Base-by-base conservation (phyloP, 2,888 invertebrate species). In the Petrophora chlorosata region DNA sequence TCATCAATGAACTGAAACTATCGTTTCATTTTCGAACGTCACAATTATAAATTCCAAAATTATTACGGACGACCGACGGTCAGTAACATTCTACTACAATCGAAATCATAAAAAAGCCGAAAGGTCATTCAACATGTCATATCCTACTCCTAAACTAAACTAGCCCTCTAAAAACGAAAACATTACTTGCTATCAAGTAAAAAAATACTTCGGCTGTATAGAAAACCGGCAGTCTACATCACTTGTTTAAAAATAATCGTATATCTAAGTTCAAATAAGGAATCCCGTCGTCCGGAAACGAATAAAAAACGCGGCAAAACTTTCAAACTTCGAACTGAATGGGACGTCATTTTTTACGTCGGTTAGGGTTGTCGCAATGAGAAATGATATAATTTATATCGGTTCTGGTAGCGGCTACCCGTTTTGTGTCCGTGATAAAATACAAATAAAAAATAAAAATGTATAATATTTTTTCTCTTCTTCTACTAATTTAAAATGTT, bases 301-400 rank as follows among this genome's bases (percentile, higher is more conserved):
- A 73, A 87, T 82, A 89, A 90, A 88, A 88, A 88, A 76, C 84
- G 88, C 89, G 88, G 88, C 87, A 82, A 88, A 88, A 85, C 80
- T 85, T 85, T 86, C 81, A 85, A 88, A 86, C 79, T 80, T 76
- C 63, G 76, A 82, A 81, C 81, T 85, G 81, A 89, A 90, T 88
- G 88, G 85, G 70, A 70, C 82, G 79, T 85, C 85, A 90, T 90
- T 89, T 90, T 89, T 90, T 88, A 90, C 82, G 81, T 82, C 85
- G 78, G 86, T 85, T 85, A 83, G 84, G 83, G 85, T 79, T 87
- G 88, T 88, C 88, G 82, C 82, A 80, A 78, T 89, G 90, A 89
- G 87, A 89, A 89, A 89, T 90, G 88, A 85, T 89, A 90, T 90
- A 90, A 90, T 90, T 90, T 90, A 89, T 90, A 89, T 89, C 83